Conservation (phyloP, 2,797 vertebrate genomes). For the Rallus crepitans region DNA sequence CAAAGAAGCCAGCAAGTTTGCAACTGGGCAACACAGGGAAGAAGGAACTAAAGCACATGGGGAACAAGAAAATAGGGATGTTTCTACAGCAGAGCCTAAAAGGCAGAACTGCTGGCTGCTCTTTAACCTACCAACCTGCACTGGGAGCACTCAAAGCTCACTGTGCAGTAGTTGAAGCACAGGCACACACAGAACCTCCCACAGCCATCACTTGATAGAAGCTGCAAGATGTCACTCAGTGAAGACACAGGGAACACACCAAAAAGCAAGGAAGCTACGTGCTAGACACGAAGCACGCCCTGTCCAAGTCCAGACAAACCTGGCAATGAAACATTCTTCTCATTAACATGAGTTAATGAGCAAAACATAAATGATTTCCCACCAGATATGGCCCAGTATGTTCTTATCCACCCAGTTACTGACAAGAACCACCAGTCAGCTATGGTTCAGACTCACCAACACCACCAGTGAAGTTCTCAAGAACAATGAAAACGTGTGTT, state of each 20-base stretch:
- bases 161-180: not conserved
- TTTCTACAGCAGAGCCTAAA: not conserved
- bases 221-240: fast-evolving
- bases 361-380: not conserved
- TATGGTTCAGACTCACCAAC: not conserved
- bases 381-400: not conserved
- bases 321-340: not conserved
- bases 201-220: not conserved
- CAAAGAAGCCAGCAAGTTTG: not conserved
- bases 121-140: not conserved
- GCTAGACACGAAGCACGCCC: not conserved
- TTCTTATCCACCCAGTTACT: not conserved
- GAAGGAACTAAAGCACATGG: not conserved
- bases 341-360: not conserved
- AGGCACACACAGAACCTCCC: not conserved
- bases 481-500: not conserved
- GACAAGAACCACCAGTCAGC: not conserved
- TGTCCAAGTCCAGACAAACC: not conserved
- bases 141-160: not conserved
- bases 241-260: not conserved
- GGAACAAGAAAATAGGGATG: not conserved
- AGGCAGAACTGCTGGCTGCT: not conserved
- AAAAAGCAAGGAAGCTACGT: not conserved
- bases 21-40: not conserved
- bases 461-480: not conserved